phyloP scores from a whole-genome alignment of 2,113 vertebrate genomes.

The Panthera uncia region DNA sequence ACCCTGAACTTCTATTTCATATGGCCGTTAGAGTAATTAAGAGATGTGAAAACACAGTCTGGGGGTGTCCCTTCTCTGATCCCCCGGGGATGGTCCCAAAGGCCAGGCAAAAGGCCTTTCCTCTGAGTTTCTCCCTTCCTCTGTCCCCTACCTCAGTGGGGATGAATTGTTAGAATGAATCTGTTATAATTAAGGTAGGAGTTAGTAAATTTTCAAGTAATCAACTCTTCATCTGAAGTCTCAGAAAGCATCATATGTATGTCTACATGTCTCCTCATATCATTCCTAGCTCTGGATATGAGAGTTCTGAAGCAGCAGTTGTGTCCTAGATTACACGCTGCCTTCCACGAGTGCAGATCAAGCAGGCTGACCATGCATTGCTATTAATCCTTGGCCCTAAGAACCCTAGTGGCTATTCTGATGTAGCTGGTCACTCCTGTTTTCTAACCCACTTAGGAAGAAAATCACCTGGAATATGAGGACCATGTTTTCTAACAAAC shows the following conservation, averaged over 20 bases:
- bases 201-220: neutral
- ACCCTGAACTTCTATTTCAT: neutral
- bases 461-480: neutral
- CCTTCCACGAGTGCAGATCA: neutral
- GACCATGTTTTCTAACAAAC: neutral
- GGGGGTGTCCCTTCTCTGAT: neutral
- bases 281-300: neutral
- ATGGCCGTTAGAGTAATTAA: neutral
- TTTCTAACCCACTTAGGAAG: neutral
- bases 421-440: neutral
- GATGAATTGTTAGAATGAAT: neutral
- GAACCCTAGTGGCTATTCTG: neutral
- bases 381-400: neutral
- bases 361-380: neutral
- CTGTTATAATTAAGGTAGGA: neutral
- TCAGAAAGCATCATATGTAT: neutral
- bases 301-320: neutral
- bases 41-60: neutral
- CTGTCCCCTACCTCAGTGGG: neutral
- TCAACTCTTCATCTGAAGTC: neutral
- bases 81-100: too few species aligned
- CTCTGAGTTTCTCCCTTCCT: neutral
- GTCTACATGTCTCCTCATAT: neutral
- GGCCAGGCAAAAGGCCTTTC: neutral
- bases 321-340: neutral